These are phyloP conservation scores for Nibea coibor DNA, from an alignment of 2,113 vertebrate species.

Conservation along the genomic window DNA sequence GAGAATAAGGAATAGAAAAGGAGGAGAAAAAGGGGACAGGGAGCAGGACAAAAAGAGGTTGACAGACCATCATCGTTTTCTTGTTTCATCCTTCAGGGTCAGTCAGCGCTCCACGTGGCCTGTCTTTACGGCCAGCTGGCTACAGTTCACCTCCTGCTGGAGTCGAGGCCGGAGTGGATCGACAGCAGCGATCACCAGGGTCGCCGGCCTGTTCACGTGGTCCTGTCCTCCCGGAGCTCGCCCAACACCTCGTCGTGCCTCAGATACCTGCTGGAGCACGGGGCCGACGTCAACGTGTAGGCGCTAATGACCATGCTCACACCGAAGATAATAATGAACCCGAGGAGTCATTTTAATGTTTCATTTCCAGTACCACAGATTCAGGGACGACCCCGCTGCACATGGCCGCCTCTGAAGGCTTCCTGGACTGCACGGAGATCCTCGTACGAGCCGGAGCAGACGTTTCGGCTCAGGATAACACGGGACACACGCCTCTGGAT, in stretches of 20 bases:
- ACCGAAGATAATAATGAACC: not conserved
- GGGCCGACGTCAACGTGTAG: slow-evolving; percentile 74
- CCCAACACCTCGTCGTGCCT: slow-evolving; percentile 64
- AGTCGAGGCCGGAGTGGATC: slow-evolving; percentile 43
- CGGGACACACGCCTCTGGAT: slow-evolving; percentile 75
- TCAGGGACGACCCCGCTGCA: slow-evolving; percentile 77
- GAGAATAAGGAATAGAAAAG: too few species aligned
- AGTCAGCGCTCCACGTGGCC: slow-evolving; percentile 70
- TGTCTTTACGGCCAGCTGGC: slow-evolving; percentile 66
- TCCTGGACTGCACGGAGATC: slow-evolving; percentile 67
- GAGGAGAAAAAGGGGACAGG: too few species aligned
- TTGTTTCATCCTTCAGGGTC: slow-evolving; percentile 55
- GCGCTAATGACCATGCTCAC: slow-evolving; percentile 5
- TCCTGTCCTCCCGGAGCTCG: slow-evolving; percentile 53
- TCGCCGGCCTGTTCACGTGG: slow-evolving; percentile 74
- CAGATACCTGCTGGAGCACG: slow-evolving; percentile 71
- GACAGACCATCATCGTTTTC: not conserved
- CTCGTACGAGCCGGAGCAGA: slow-evolving; percentile 74
- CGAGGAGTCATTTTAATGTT: not conserved
- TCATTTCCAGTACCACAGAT: slow-evolving; percentile 58
- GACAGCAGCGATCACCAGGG: slow-evolving; percentile 61
- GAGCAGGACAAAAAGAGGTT: not conserved
- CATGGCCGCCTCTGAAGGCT: slow-evolving; percentile 75
- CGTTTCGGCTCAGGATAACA: slow-evolving; percentile 53
- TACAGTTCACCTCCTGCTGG: slow-evolving; percentile 58